Conservation (phyloP, 2,797 vertebrate genomes). For the Philypnodon macrostomus region DNA sequence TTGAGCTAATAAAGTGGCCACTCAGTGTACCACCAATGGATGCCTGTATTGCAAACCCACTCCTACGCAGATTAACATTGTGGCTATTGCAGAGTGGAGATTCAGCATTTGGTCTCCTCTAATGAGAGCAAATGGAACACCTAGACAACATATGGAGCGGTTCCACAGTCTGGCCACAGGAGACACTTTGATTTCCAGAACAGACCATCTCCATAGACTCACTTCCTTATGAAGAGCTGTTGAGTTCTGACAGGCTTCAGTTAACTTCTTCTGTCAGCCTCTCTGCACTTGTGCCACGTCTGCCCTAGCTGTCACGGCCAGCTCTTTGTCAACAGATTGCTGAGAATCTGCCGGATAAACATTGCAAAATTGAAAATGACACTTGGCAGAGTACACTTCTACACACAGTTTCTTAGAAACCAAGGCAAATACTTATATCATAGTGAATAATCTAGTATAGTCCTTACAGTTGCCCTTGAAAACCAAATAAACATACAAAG, state of each 20-base stretch:
- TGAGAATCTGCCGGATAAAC: constrained; percentile 67
- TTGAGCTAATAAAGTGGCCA: no score
- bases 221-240: constrained; percentile 34
- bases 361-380: constrained; percentile 70
- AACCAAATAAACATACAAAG: constrained; percentile 3
- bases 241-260: constrained; percentile 58
- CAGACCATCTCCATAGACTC: constrained; percentile 28
- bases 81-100: constrained; percentile 9
- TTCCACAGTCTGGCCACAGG: constrained; percentile 22
- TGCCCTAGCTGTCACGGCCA: constrained; percentile 62
- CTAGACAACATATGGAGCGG: constrained; percentile 11
- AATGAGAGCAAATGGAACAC: constrained; percentile 24
- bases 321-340: constrained; percentile 70
- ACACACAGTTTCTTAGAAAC: constrained; percentile 46
- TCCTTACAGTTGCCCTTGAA: constrained; percentile 52
- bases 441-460: constrained; percentile 50
- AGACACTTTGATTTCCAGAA: constrained; percentile 19
- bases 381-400: constrained; percentile 49
- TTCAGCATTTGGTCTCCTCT: constrained; percentile 24
- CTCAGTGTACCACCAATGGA: no score
- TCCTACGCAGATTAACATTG: no score
- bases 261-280: constrained; percentile 53
- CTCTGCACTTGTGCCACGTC: constrained; percentile 49
- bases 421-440: constrained; percentile 55
- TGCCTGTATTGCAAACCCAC: no score